A percentile compares a stretch with the other conserved stretches of the same genome.
phyloP scores from a whole-genome alignment of 1,140 invertebrate genomes.

The Caenorhabditis inopinata region DNA sequence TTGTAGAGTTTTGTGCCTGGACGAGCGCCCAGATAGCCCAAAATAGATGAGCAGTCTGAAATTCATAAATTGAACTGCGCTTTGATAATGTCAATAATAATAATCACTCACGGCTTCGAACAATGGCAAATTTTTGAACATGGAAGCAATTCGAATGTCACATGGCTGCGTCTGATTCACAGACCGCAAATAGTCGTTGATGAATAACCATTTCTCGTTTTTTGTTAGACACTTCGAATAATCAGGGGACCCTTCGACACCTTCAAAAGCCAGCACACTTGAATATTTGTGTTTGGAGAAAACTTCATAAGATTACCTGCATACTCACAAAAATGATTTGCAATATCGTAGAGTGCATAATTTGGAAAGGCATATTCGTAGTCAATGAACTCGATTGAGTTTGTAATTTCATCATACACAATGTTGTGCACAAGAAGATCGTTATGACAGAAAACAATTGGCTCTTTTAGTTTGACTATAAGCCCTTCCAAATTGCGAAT shows the following conservation, averaged over 20 bases:
- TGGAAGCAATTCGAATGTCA: slow-evolving; percentile 42
- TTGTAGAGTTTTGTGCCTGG: slow-evolving; percentile 83
- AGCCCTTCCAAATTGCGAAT: slow-evolving; percentile 59
- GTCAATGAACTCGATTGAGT: slow-evolving; percentile 85
- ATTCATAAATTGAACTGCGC: no score
- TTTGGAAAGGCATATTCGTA: slow-evolving; percentile 93
- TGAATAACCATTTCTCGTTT: slow-evolving; percentile 53
- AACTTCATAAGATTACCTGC: slow-evolving; percentile 73
- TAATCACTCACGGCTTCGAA: slow-evolving; percentile 54
- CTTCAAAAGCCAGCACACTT: no score
- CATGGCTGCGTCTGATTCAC: background rate
- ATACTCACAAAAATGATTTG: slow-evolving; percentile 96
- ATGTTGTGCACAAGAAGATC: slow-evolving; percentile 92
- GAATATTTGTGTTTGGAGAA: no score
- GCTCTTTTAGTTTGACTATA: slow-evolving; percentile 73
- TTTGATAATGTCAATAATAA: background rate
- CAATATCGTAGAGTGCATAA: slow-evolving; percentile 93
- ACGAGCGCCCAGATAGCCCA: slow-evolving; percentile 91
- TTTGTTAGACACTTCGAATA: slow-evolving; percentile 49
- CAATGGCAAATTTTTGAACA: slow-evolving; percentile 47
- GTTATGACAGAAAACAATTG: slow-evolving; percentile 92
- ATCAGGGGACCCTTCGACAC: slow-evolving; percentile 67
- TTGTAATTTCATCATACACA: slow-evolving; percentile 76
- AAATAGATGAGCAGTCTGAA: slow-evolving; percentile 77
- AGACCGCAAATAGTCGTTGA: slow-evolving; percentile 52